Percentiles rank a stretch among this genome's conserved stretches.
Conservation (phyloP, 2,797 vertebrate genomes). For the Lithobates sylvaticus region DNA sequence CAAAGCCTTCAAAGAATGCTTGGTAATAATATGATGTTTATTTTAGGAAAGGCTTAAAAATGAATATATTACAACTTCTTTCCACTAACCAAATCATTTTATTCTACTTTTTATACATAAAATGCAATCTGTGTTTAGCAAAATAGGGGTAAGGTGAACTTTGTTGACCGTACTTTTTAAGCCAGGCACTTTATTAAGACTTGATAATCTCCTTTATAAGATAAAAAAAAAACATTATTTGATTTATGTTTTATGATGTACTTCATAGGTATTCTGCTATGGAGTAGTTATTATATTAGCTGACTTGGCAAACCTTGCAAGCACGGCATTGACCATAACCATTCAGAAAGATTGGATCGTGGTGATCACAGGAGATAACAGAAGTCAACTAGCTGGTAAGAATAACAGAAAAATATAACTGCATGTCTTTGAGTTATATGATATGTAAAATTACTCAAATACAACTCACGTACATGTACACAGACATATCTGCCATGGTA, state of each 20-base stretch:
- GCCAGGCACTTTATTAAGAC: not conserved
- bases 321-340: constrained; percentile 77
- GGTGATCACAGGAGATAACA: constrained; percentile 79
- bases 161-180: not conserved
- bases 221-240: not conserved
- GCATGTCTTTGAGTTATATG: not conserved
- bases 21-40: no score
- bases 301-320: constrained; percentile 81
- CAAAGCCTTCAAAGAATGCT: no score
- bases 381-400: constrained; percentile 76
- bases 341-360: constrained; percentile 82
- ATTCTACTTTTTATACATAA: no score
- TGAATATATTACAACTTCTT: no score
- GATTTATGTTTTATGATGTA: not conserved
- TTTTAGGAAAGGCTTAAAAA: no score
- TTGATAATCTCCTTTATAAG: not conserved
- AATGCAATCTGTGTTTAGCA: no score
- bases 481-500: no score
- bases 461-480: no score
- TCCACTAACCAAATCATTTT: no score
- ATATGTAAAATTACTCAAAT: not conserved
- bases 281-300: constrained; percentile 80
- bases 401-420: not conserved
- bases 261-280: constrained; percentile 81
- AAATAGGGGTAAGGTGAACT: no score